Conservation (phyloP, 2,797 vertebrate species). For the Rhinatrema bivittatum region DNA sequence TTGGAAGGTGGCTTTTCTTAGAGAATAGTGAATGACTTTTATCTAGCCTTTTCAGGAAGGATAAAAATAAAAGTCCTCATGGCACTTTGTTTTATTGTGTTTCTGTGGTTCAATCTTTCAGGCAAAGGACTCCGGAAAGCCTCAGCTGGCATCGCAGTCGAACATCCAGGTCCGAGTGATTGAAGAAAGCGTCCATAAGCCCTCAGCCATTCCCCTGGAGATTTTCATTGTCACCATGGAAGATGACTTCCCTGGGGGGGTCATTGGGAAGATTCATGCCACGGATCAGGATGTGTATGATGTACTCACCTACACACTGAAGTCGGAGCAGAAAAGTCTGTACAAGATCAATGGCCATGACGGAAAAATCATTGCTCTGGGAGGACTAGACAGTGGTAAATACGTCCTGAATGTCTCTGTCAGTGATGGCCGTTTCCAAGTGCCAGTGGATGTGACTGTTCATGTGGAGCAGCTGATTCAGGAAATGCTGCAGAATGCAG, state of each 20-base stretch:
- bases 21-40: too few relatives aligned
- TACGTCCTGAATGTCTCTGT: slow-evolving; percentile 91
- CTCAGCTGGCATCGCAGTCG: slow-evolving; percentile 73
- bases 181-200: slow-evolving; percentile 88
- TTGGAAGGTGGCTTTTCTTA: too few relatives aligned
- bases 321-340: slow-evolving; percentile 83
- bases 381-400: slow-evolving; percentile 82
- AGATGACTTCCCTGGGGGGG: slow-evolving; percentile 93
- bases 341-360: slow-evolving; percentile 90
- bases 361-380: slow-evolving; percentile 87
- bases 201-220: slow-evolving; percentile 80
- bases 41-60: too few relatives aligned
- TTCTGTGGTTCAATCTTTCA: slow-evolving; percentile 24
- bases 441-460: slow-evolving; percentile 80
- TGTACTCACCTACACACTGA: slow-evolving; percentile 77
- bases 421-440: slow-evolving; percentile 86
- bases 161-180: slow-evolving; percentile 80
- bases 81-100: too few relatives aligned
- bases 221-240: slow-evolving; percentile 94
- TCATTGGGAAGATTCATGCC: slow-evolving; percentile 93
- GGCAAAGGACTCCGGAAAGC: slow-evolving; percentile 87
- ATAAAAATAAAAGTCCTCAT: too few relatives aligned
- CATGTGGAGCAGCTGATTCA: slow-evolving; percentile 80
- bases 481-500: slow-evolving; percentile 82
- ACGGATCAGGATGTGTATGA: slow-evolving; percentile 93